These are phyloP conservation scores for Apeira syringaria DNA, from an alignment of 2,888 invertebrate species.

Conservation along the genomic window DNA sequence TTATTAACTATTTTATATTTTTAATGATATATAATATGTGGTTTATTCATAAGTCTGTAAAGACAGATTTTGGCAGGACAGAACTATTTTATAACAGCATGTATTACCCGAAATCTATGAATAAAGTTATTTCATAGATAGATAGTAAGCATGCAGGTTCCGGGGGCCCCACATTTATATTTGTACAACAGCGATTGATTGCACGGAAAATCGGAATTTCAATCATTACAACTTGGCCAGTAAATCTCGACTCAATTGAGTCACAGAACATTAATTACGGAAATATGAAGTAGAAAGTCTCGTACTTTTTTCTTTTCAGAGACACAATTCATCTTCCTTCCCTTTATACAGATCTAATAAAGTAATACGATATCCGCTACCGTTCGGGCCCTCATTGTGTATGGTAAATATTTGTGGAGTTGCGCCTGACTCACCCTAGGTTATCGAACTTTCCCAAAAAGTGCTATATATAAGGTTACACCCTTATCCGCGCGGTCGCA, in stretches of 20 bases:
- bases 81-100: too few species aligned
- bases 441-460: slow-evolving; percentile 41
- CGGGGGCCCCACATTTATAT: too few species aligned
- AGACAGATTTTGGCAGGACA: too few species aligned
- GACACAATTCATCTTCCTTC: slow-evolving; percentile 10
- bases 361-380: slow-evolving; percentile 33
- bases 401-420: slow-evolving; percentile 42
- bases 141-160: too few species aligned
- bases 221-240: slow-evolving; percentile 1
- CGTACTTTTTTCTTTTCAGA: slow-evolving; percentile 17
- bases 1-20: too few species aligned
- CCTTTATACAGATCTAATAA: slow-evolving; percentile 27
- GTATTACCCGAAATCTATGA: too few species aligned
- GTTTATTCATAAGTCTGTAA: too few species aligned
- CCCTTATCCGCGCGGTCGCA: slow-evolving; percentile 30
- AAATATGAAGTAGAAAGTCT: slow-evolving; percentile 19
- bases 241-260: slow-evolving; percentile 6
- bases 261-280: slow-evolving; percentile 20
- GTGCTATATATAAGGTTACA: slow-evolving; percentile 31
- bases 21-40: too few species aligned
- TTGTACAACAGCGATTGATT: neutral
- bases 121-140: too few species aligned
- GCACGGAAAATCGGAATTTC: neutral
- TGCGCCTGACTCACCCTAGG: slow-evolving; percentile 47
- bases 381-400: slow-evolving; percentile 27